Conservation (phyloP, 2,888 invertebrate genomes). For the Clitarchus hookeri region DNA sequence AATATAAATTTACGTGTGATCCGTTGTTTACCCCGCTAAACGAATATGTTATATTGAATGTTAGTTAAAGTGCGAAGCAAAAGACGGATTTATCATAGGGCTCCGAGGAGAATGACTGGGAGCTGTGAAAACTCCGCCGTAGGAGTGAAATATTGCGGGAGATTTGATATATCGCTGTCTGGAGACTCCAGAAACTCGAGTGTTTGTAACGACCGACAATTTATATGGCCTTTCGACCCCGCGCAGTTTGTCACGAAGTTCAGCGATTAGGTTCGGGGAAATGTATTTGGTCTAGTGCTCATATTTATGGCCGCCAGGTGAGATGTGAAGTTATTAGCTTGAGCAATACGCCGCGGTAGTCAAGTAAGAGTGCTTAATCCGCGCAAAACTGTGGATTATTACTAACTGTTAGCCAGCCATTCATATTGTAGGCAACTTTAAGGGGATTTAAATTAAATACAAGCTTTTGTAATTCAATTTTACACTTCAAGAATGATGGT, state of each 20-base stretch:
- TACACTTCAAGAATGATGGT: too few relatives aligned
- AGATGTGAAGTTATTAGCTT: background rate
- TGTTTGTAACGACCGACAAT: background rate
- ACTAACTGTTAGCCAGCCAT: background rate
- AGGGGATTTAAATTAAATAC: too few relatives aligned
- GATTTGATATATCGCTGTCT: background rate
- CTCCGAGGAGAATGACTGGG: background rate
- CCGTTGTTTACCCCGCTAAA: too few relatives aligned
- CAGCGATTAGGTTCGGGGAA: background rate
- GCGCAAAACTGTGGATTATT: background rate
- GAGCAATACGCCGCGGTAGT: background rate
- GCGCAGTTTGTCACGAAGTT: background rate
- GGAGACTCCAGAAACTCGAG: background rate
- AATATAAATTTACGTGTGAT: too few relatives aligned
- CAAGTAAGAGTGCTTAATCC: background rate
- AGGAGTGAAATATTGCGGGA: background rate
- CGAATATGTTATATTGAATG: too few relatives aligned
- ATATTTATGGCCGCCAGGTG: background rate
- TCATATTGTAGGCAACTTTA: too few relatives aligned
- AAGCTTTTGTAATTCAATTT: too few relatives aligned
- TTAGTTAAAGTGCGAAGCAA: too few relatives aligned
- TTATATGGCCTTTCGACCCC: background rate
- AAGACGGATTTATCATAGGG: too few relatives aligned
- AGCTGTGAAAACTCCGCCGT: background rate
- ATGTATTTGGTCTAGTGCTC: background rate